Percentiles rank a stretch among this genome's conserved stretches.
phyloP scores from a whole-genome alignment of 2,797 vertebrate species.

The Acomys russatus region DNA sequence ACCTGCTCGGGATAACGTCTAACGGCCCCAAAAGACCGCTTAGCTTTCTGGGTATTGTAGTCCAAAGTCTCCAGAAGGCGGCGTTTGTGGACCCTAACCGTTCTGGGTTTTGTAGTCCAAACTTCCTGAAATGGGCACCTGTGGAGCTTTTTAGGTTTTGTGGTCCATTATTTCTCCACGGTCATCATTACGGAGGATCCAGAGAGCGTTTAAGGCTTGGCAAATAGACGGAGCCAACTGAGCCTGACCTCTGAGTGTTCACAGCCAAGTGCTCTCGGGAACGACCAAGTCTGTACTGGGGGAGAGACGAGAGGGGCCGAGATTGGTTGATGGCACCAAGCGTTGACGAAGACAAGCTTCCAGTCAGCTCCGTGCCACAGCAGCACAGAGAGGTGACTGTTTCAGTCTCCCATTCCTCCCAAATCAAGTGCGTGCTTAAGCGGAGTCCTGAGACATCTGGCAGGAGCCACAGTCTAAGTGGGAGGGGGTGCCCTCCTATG shows the following conservation, averaged over 20 bases:
- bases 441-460: neutral
- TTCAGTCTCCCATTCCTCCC: neutral
- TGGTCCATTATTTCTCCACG: neutral
- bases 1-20: neutral
- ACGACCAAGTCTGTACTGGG: too few relatives aligned
- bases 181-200: neutral
- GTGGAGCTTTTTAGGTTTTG: neutral
- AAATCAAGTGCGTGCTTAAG: neutral
- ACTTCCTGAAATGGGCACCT: too few relatives aligned
- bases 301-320: neutral
- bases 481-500: neutral
- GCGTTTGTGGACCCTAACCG: neutral
- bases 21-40: neutral
- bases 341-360: neutral
- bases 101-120: neutral
- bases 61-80: neutral
- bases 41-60: neutral
- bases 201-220: neutral
- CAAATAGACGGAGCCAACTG: too few relatives aligned
- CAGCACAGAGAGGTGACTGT: neutral
- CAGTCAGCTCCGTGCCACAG: neutral
- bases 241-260: neutral
- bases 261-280: neutral
- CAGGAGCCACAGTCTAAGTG: neutral
- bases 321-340: too few relatives aligned